Conservation (phyloP, 2,888 invertebrate genomes). For the Platerodrilus igneus region DNA sequence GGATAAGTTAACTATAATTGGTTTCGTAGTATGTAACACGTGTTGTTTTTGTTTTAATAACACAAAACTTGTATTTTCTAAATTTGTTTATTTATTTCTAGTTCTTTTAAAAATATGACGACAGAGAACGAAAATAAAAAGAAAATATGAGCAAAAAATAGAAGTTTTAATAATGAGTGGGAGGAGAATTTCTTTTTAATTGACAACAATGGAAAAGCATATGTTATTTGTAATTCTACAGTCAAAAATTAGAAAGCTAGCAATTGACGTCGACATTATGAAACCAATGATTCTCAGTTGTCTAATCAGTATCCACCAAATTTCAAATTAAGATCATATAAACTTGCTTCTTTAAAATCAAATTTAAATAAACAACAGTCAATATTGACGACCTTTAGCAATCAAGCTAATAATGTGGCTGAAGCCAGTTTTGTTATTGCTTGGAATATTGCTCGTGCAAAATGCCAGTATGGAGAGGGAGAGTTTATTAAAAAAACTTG, state of each 20-base stretch:
- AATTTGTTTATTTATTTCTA: no score
- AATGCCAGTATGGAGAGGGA: constrained; percentile 16
- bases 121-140: no score
- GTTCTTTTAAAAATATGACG: no score
- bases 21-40: no score
- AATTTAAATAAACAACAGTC: constrained; percentile 22
- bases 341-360: constrained; percentile 22
- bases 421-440: constrained; percentile 18
- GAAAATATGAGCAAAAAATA: no score
- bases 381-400: constrained; percentile 20
- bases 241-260: constrained; percentile 15
- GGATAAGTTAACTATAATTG: no score
- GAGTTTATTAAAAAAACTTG: no score
- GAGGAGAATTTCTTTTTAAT: constrained; percentile 19
- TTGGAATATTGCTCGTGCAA: constrained; percentile 21
- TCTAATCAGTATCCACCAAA: constrained; percentile 18
- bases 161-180: constrained; percentile 15
- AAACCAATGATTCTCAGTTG: constrained; percentile 16
- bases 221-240: constrained; percentile 13
- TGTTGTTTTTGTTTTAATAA: no score
- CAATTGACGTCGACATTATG: constrained; percentile 19
- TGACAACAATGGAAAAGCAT: constrained; percentile 35
- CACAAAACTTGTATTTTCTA: no score
- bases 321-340: constrained; percentile 18
- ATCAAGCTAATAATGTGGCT: constrained; percentile 22